Conservation (phyloP, 2,888 invertebrate genomes). For the Pyralis farinalis region DNA sequence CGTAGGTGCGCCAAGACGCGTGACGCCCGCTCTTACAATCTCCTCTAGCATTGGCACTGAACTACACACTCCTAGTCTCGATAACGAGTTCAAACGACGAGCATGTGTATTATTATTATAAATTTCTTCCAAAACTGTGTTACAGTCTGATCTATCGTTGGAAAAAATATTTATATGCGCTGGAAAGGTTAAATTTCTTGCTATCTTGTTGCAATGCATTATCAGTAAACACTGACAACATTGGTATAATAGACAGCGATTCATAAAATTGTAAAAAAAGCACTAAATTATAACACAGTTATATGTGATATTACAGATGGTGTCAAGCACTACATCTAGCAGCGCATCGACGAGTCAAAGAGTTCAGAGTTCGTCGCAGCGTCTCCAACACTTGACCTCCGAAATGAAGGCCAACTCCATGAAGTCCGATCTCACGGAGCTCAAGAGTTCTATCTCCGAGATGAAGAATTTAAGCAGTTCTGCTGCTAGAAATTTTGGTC, state of each 20-base stretch:
- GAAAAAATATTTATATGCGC: too few species aligned
- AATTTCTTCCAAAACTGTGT: constrained; percentile 5
- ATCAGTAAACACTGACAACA: constrained; percentile 1
- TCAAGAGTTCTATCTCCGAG: constrained; percentile 92
- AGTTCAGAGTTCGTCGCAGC: constrained; percentile 80
- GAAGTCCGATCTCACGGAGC: constrained; percentile 89
- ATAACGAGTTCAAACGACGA: constrained; percentile 60
- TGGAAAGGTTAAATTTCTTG: too few species aligned
- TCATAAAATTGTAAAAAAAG: too few species aligned
- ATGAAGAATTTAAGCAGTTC: constrained; percentile 87
- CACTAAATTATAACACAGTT: too few species aligned
- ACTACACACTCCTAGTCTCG: constrained; percentile 68
- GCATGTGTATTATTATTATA: constrained; percentile 25
- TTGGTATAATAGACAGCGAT: not conserved
- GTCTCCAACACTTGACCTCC: constrained; percentile 79
- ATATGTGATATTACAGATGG: constrained; percentile 57
- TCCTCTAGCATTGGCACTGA: constrained; percentile 75
- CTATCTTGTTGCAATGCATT: too few species aligned
- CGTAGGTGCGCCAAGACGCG: constrained; percentile 72
- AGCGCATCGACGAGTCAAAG: constrained; percentile 82
- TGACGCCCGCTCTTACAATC: constrained; percentile 64
- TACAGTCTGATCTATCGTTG: not conserved
- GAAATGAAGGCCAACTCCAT: constrained; percentile 92
- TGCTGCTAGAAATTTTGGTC: constrained; percentile 66
- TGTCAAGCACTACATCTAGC: constrained; percentile 81